Evolutionary conservation across 2,113 vertebrate species (phyloP).

Genomic region (Rhineura floridana): DNA sequence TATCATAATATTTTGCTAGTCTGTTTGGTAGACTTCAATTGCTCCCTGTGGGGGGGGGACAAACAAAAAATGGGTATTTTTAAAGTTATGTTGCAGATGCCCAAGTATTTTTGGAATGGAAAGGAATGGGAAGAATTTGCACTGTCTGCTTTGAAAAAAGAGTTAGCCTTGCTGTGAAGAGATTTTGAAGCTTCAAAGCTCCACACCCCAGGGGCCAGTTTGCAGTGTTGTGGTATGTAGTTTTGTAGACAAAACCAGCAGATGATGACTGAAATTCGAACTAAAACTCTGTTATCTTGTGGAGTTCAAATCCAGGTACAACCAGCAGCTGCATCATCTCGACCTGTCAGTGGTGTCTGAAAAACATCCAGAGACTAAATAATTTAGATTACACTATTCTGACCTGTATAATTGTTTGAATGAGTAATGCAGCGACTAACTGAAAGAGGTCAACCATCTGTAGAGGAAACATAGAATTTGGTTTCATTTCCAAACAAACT

Average conservation of each 20-base stretch:
- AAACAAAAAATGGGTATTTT: slow-evolving; percentile 77
- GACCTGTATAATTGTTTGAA: slow-evolving; percentile 86
- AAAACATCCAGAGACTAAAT: slow-evolving; percentile 86
- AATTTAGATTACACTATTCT: slow-evolving; percentile 85
- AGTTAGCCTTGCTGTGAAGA: slow-evolving; percentile 23
- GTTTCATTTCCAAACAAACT: slow-evolving; percentile 87
- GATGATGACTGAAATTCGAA: slow-evolving; percentile 59
- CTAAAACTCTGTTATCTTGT: slow-evolving; percentile 68
- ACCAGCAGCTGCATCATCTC: slow-evolving; percentile 78
- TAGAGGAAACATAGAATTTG: slow-evolving; percentile 83
- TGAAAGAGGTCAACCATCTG: slow-evolving; percentile 89
- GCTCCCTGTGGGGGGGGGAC: slow-evolving; percentile 77
- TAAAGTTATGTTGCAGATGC: slow-evolving; percentile 61
- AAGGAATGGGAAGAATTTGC: slow-evolving; percentile 47
- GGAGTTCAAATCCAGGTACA: slow-evolving; percentile 85
- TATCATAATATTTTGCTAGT: slow-evolving; percentile 93
- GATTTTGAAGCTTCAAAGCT: slow-evolving; percentile 33
- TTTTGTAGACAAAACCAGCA: slow-evolving; percentile 28
- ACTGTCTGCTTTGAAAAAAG: slow-evolving; percentile 50
- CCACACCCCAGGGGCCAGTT: slow-evolving; percentile 7
- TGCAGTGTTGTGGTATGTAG: neutral
- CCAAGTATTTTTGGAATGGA: slow-evolving; percentile 53
- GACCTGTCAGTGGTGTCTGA: slow-evolving; percentile 83
- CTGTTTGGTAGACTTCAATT: slow-evolving; percentile 84
- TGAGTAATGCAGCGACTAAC: slow-evolving; percentile 82